A percentile compares a stretch with the other conserved stretches of the same genome.
phyloP scores from a whole-genome alignment of 2,888 invertebrate species.

The Synergus japonicus region DNA sequence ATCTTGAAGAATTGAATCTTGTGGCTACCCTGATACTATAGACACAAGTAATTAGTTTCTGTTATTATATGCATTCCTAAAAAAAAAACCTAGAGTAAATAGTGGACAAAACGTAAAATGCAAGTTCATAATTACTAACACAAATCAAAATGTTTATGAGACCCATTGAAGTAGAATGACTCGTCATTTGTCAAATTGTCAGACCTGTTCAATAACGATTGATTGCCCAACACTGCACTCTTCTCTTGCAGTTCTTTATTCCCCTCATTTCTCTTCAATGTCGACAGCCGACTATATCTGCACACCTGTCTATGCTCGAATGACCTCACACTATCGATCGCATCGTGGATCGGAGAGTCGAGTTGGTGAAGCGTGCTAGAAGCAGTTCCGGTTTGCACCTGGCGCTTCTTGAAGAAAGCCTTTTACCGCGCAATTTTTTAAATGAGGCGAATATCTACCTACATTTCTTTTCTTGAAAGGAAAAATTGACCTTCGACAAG shows the following conservation, averaged over 20 bases:
- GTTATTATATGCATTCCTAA: no score
- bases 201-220: slow-evolving; percentile 36
- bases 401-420: slow-evolving; percentile 1
- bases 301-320: slow-evolving; percentile 31
- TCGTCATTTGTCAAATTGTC: slow-evolving; percentile 26
- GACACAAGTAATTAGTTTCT: no score
- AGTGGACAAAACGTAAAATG: background rate
- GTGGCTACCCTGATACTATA: no score
- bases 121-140: background rate
- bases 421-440: background rate
- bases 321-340: slow-evolving; percentile 31
- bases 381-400: slow-evolving; percentile 28
- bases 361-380: slow-evolving; percentile 1
- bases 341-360: background rate
- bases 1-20: no score
- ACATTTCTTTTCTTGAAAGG: background rate
- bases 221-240: slow-evolving; percentile 30
- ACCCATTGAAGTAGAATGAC: slow-evolving; percentile 23
- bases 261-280: slow-evolving; percentile 37
- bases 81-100: no score
- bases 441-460: background rate
- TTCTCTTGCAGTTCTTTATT: slow-evolving; percentile 34
- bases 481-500: background rate
- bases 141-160: slow-evolving; percentile 30
- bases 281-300: slow-evolving; percentile 17